Conservation (phyloP, 2,888 invertebrate species). For the Noctua janthe region DNA sequence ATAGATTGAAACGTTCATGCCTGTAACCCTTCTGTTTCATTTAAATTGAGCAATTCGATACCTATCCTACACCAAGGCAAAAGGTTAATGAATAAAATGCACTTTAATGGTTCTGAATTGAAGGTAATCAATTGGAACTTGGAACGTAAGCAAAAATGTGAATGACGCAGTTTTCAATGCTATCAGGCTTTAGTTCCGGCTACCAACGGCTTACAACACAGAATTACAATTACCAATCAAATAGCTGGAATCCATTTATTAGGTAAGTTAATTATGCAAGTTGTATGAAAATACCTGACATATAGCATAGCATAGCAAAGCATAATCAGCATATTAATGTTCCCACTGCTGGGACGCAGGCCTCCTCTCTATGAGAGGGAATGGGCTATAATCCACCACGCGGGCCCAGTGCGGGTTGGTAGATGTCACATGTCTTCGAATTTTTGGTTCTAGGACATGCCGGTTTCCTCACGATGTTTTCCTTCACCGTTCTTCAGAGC, state of each 20-base stretch:
- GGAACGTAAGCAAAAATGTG: constrained; percentile 41
- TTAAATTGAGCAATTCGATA: constrained; percentile 25
- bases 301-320: no score
- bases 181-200: constrained; percentile 43
- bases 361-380: no score
- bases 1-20: not conserved
- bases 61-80: constrained; percentile 7
- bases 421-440: no score
- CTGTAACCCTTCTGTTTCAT: not conserved
- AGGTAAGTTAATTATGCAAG: not conserved
- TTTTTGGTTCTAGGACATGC: no score
- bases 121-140: constrained; percentile 37
- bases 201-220: constrained; percentile 14
- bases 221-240: constrained; percentile 28
- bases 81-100: constrained; percentile 50
- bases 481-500: no score
- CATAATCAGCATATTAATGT: no score
- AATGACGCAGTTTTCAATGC: constrained; percentile 44
- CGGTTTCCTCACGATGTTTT: no score
- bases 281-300: no score
- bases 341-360: no score
- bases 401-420: no score
- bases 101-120: constrained; percentile 31
- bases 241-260: constrained; percentile 11
- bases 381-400: no score